Evolutionary conservation across 2,797 vertebrate species (phyloP).

Genomic region (Linurgus olivaceus): DNA sequence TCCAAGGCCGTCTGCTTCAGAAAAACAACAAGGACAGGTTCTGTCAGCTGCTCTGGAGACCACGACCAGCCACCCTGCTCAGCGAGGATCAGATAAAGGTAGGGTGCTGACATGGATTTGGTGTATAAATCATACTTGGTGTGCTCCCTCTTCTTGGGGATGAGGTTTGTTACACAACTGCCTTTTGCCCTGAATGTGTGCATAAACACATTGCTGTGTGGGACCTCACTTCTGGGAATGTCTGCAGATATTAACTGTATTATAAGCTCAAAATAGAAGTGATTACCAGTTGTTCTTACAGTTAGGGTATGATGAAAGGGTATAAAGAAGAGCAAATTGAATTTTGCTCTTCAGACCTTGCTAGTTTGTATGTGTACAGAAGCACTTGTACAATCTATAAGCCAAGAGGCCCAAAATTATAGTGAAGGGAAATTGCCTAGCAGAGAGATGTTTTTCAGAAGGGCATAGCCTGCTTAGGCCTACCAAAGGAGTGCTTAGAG

Average conservation of each 20-base stretch:
- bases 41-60: constrained; percentile 97
- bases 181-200: background rate
- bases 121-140: background rate
- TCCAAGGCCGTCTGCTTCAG: constrained; percentile 96
- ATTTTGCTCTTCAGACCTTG: background rate
- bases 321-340: background rate
- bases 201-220: background rate
- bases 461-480: background rate
- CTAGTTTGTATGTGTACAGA: background rate
- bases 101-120: background rate
- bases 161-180: background rate
- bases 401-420: background rate
- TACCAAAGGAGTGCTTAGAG: background rate
- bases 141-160: background rate
- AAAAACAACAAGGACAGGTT: constrained; percentile 98
- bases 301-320: background rate
- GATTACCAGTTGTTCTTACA: background rate
- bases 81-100: constrained; percentile 89
- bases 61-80: constrained; percentile 88
- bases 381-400: background rate
- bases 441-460: background rate
- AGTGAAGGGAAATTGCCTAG: background rate
- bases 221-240: background rate
- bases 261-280: background rate
- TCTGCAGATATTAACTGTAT: background rate